Percentiles rank a stretch among this genome's conserved stretches.
Evolutionary conservation across 1,140 invertebrate genomes (phyloP).

Genomic region (Himalopsyche phryganea): DNA sequence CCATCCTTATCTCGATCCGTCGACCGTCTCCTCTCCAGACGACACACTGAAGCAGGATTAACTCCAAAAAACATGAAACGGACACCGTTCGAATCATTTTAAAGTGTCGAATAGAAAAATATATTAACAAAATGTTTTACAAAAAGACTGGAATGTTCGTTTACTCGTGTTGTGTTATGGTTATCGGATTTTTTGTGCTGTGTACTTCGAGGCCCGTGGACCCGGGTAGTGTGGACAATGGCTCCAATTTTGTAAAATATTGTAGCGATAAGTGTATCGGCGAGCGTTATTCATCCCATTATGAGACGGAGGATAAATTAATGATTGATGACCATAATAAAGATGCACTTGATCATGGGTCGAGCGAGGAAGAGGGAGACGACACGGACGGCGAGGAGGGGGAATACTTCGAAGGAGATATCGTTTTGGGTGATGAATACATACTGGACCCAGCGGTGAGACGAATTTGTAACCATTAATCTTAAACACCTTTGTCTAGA

Average conservation of each 20-base stretch:
- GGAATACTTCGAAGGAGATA: slow-evolving; percentile 33
- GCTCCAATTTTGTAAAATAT: slow-evolving; percentile 22
- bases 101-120: background rate
- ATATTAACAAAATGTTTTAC: slow-evolving; percentile 6
- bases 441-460: slow-evolving; percentile 30
- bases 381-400: slow-evolving; percentile 31
- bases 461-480: slow-evolving; percentile 34
- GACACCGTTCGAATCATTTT: no score
- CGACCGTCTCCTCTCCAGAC: background rate
- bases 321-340: slow-evolving; percentile 29
- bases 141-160: background rate
- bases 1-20: slow-evolving; percentile 8
- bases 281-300: slow-evolving; percentile 14
- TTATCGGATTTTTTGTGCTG: slow-evolving; percentile 8
- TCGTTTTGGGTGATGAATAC: slow-evolving; percentile 32
- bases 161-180: slow-evolving; percentile 14
- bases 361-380: slow-evolving; percentile 22
- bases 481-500: slow-evolving; percentile 32
- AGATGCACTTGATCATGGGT: slow-evolving; percentile 2
- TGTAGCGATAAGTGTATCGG: slow-evolving; percentile 29
- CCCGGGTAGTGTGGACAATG: slow-evolving; percentile 23
- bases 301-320: slow-evolving; percentile 18
- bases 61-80: no score
- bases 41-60: no score
- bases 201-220: slow-evolving; percentile 5